Evolutionary conservation across 2,113 vertebrate genomes (phyloP), one percentile per base, ranked within the genome.

Genomic region (Centropus unirufus): DNA sequence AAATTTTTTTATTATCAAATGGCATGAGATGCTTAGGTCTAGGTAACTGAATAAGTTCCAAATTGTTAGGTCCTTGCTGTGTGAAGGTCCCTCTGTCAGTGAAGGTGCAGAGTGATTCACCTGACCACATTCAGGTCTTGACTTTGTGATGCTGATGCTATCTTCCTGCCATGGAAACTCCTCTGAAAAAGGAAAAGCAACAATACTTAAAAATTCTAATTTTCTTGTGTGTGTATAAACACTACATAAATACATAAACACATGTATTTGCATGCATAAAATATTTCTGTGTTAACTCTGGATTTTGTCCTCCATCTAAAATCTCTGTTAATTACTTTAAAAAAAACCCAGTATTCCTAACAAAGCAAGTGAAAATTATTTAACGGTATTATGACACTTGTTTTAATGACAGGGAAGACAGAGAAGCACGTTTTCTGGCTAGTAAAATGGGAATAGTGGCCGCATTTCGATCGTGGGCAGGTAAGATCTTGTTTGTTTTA

Each of bases 381-480:
- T 75, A 40, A 49, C 16, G 66, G 11, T 73, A 24, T 74, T 82
- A 17, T 82, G 55, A n/a, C 23, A 30, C 68, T 51, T 90, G 16
- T 62, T 92, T 46, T 44, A 66, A 68, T 36, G 82, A 83, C 96
- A 99, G 99, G 97, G 99, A 99, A 88, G 99, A 99, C 98, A 97
- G 98, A 98, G 99, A 99, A 96, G 98, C 99, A 49, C 98, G 99
- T 15, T 99, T 99, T 95, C 96, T 99, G 95, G 99, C 99, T 29
- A 99, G 99, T 96, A 99, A 99, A 97, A 99, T 99, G 99, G 99
- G 99, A 64, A 99, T 99, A 89, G 99, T 99, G 81, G 99, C 99
- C 67, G 98, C 99, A 92, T 99, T 99, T 96, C 98, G 99, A 63
- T 99, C 99, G 34, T 99, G 99, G 99, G 99, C 99, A 95, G 99